A percentile compares a stretch with the other conserved stretches of the same genome.
phyloP scores from a whole-genome alignment of 1,140 invertebrate genomes.

The Ganaspis sp. region DNA sequence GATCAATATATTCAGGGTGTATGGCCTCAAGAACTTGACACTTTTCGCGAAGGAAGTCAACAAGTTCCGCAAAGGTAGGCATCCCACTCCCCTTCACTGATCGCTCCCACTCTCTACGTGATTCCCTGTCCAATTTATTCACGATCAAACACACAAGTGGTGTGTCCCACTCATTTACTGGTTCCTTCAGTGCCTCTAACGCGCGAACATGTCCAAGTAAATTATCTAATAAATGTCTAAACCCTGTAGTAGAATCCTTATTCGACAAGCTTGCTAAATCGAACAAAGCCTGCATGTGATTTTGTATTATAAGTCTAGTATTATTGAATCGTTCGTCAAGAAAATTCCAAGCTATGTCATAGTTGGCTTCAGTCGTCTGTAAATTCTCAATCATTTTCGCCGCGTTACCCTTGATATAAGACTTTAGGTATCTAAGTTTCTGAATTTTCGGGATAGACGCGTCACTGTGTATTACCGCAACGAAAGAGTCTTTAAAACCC shows the following conservation, averaged over 20 bases:
- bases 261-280: slow-evolving; percentile 47
- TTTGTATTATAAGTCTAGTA: slow-evolving; percentile 56
- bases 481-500: slow-evolving; percentile 58
- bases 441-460: slow-evolving; percentile 46
- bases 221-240: slow-evolving; percentile 64
- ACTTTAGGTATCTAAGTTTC: slow-evolving; percentile 57
- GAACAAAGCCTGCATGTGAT: slow-evolving; percentile 59
- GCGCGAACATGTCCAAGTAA: slow-evolving; percentile 59
- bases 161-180: slow-evolving; percentile 59
- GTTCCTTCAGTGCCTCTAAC: slow-evolving; percentile 56
- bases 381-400: slow-evolving; percentile 61
- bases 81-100: slow-evolving; percentile 43
- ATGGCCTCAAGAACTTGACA: slow-evolving; percentile 56
- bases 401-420: slow-evolving; percentile 50
- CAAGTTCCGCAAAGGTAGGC: slow-evolving; percentile 51
- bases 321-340: slow-evolving; percentile 63
- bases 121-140: slow-evolving; percentile 57
- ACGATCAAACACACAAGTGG: slow-evolving; percentile 59
- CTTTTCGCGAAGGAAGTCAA: slow-evolving; percentile 52
- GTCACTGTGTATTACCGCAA: slow-evolving; percentile 57
- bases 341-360: slow-evolving; percentile 38
- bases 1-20: neutral
- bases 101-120: slow-evolving; percentile 61
- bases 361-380: slow-evolving; percentile 33
- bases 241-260: slow-evolving; percentile 44